Evolutionary conservation across 2,797 vertebrate genomes (phyloP), one percentile per base, ranked within the genome.

Genomic region (Melanotaenia pygmaea): DNA sequence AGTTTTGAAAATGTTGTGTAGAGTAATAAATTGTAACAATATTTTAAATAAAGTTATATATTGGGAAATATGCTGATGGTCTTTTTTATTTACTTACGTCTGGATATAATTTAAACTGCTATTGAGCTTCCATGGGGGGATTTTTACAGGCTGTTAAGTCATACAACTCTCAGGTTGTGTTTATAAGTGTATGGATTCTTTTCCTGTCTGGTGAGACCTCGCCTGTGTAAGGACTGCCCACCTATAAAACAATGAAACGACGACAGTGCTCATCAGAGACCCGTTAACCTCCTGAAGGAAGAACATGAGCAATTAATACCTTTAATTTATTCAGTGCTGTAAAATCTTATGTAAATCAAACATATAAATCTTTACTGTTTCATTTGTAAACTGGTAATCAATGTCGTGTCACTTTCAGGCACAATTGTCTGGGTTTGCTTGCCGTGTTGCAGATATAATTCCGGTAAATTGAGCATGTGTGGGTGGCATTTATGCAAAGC

Each of bases 11-110:
- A 94, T 95, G 94, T 95, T 94, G 95, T 96, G 96, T 95, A 96
- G 95, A 96, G 95, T 97, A 95, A 97, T 96, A 96, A 96, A 96
- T 96, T 97, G 96, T 98, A 97, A 97, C 95, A 97, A 95, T 96
- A 96, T 98, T 98, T 98, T 97, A 97, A 98, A 98, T 97, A 98
- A 98, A 98, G 95, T 91, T 93, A 96, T 96, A 96, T 97, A 96
- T 97, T 97, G 96, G 92, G 92, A 90, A 72, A 78, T 63, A 57
- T 64, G 43, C 58, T 72, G 54, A 68, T 22, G 0, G 24, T 77
- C 45, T 85, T 73, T 28, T 67, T 82, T 70, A 61, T 83, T 88
- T 72, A n/a, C 8, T 73, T 6, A 34, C 5, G 30, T 0, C 12
- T 3, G 2, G 34, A 28, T 12, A 47, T 47, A 9, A 64, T 38